These are phyloP conservation scores for Marmota flaviventris DNA, from an alignment of 2,113 vertebrate genomes.

Conservation along the genomic window DNA sequence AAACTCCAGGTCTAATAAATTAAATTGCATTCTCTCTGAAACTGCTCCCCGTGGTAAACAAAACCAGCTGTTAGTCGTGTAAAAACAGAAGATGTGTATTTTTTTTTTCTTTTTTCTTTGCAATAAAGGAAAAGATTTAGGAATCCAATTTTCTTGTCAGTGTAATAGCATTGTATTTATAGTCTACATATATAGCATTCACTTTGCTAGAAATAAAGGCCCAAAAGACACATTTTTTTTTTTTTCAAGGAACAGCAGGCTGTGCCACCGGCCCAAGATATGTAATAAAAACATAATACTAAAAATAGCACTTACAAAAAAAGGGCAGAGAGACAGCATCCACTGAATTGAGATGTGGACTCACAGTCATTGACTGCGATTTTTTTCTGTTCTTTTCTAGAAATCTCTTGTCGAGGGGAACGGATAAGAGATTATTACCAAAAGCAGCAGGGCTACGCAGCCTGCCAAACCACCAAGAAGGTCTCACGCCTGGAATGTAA, in stretches of 20 bases:
- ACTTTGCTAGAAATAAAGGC: conserved; percentile 74
- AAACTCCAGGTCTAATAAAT: conserved; percentile 88
- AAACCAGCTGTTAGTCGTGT: conserved; percentile 87
- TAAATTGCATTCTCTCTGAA: conserved; percentile 87
- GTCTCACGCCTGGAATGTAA: conserved; percentile 97
- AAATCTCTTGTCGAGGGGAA: conserved; percentile 99
- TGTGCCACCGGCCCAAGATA: neutral
- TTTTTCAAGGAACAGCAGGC: neutral
- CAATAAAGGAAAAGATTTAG: conserved; percentile 87
- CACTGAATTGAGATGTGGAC: neutral
- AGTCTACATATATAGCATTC: conserved; percentile 74
- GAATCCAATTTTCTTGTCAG: conserved; percentile 89
- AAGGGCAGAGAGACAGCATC: neutral
- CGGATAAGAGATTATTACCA: conserved; percentile 98
- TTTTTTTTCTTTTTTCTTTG: conserved; percentile 69
- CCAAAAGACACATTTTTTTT: conserved; percentile 17
- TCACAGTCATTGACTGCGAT: rapidly evolving
- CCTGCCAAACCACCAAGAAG: conserved; percentile 99
- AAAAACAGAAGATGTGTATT: conserved; percentile 85
- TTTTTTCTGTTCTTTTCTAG: conserved; percentile 85
- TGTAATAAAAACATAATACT: neutral
- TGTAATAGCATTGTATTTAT: conserved; percentile 86
- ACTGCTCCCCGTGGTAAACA: conserved; percentile 87
- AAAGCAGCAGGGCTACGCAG: conserved; percentile 98
- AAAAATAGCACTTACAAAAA: neutral